Percentiles rank a stretch among this genome's conserved stretches.
Conservation (phyloP, 2,113 vertebrate species). For the Corythornis madagascariensis region DNA sequence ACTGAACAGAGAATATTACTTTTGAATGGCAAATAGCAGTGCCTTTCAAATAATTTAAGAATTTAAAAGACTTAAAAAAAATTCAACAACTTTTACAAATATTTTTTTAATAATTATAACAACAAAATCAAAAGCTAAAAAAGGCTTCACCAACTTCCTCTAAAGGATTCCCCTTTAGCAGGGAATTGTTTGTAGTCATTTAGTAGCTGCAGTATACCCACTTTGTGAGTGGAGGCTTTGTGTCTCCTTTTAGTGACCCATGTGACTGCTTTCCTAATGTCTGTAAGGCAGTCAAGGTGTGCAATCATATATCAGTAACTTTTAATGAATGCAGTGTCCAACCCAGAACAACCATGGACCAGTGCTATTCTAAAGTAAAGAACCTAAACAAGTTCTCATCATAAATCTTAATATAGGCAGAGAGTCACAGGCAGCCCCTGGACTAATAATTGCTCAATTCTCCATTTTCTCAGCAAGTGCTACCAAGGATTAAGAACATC, state of each 20-base stretch:
- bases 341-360: neutral
- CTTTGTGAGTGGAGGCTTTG: neutral
- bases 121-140: neutral
- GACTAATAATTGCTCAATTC: neutral
- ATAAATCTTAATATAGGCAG: neutral
- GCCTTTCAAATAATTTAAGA: neutral
- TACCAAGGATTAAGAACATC: neutral
- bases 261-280: neutral
- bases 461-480: neutral
- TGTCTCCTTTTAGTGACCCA: neutral
- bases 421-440: neutral
- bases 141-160: neutral
- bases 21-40: neutral
- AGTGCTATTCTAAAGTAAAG: neutral
- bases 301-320: neutral
- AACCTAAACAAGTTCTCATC: neutral
- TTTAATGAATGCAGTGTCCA: neutral
- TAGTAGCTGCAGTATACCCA: neutral
- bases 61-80: neutral
- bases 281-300: neutral
- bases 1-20: neutral
- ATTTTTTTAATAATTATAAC: too few species aligned
- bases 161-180: neutral
- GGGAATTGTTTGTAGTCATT: neutral
- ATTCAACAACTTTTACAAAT: neutral